phyloP scores from a whole-genome alignment of 2,113 vertebrate genomes.

The Plecturocebus donacophilus region DNA sequence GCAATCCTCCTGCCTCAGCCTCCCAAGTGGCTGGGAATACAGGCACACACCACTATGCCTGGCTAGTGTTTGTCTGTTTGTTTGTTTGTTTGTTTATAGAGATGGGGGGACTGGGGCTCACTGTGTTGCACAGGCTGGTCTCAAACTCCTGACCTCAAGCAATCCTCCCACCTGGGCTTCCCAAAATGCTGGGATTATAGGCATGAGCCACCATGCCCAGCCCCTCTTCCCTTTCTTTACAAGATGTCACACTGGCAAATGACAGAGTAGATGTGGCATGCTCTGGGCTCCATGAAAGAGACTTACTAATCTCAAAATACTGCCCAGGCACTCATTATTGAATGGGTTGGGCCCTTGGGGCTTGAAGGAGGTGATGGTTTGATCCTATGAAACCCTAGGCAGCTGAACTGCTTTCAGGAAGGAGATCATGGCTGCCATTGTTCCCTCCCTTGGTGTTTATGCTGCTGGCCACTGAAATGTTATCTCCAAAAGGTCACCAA shows the following conservation, averaged over 20 bases:
- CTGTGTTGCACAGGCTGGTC: no score
- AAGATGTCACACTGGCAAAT: neutral
- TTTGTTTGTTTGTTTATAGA: no score
- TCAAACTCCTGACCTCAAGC: no score
- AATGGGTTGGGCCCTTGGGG: neutral
- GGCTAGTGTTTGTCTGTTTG: no score
- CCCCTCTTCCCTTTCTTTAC: neutral
- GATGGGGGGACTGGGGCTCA: no score
- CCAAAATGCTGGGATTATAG: no score
- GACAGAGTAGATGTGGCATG: accelerated
- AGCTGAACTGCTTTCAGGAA: neutral
- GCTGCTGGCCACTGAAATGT: neutral
- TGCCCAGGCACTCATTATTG: neutral
- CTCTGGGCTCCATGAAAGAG: neutral
- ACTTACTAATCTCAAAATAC: neutral
- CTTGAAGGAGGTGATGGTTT: neutral
- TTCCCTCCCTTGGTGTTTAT: accelerated
- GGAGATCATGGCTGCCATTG: accelerated
- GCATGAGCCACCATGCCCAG: no score
- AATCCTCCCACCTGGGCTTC: no score
- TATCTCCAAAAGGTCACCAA: neutral
- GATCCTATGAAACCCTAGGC: neutral
- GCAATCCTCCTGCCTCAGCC: no score
- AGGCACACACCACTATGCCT: no score
- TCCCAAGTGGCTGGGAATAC: no score